Evolutionary conservation across 2,113 vertebrate species (phyloP).

Genomic region (Tichodroma muraria): DNA sequence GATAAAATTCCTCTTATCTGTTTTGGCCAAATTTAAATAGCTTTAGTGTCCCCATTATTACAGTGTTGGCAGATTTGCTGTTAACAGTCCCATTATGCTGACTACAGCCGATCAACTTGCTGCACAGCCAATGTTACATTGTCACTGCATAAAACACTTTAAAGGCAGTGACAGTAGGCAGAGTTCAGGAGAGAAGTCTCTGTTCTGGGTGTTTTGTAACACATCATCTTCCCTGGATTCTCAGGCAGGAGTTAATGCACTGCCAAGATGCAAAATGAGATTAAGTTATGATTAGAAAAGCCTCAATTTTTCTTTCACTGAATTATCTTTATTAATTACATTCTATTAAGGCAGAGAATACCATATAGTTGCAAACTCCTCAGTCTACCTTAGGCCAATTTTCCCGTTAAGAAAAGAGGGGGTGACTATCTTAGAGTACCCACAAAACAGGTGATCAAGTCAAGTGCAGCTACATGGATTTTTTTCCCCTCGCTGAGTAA

Average conservation of each 20-base stretch:
- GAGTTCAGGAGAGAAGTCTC: not conserved
- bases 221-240: not conserved
- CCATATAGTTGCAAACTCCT: not conserved
- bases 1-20: not conserved
- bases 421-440: not conserved
- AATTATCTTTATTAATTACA: not conserved
- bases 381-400: not conserved
- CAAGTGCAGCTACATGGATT: not conserved
- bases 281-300: not conserved
- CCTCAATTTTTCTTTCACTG: not conserved
- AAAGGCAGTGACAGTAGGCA: not conserved
- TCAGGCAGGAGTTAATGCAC: not conserved
- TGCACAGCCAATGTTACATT: not conserved
- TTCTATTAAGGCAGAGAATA: not conserved
- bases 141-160: not conserved
- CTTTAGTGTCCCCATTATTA: not conserved
- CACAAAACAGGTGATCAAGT: not conserved
- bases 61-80: not conserved
- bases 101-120: not conserved
- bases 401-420: not conserved
- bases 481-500: not conserved
- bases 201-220: not conserved
- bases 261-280: not conserved
- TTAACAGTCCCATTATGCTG: not conserved
- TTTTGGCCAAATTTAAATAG: not conserved